Base-by-base conservation (phyloP, 2,888 invertebrate species). In the Trimorus sp. region DNA sequence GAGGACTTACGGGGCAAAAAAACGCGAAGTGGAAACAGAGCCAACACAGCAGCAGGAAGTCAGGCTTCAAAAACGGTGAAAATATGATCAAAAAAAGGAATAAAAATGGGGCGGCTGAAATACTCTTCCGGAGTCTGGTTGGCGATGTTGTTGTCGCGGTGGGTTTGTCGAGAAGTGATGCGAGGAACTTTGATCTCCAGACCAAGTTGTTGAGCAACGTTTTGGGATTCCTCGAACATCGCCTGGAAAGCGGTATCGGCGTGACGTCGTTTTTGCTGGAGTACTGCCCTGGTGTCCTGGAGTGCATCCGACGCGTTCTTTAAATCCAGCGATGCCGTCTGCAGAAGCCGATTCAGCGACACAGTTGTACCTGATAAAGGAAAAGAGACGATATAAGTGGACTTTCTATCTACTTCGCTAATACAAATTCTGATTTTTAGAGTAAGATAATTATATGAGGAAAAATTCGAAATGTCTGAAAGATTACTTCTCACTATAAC, bases 221-320 rank as follows among this genome's bases (percentile, higher is more conserved):
- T 83, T 83, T 82, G 66, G 36, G 84, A 86, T 84, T 86, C 83
- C 26, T 76, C 69, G 82, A 87, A 87, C 36, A 88, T 77, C 62
- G 84, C 78, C 56, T 76, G 38, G 66, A 86, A 88, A 16, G 84
- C 79, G 66, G 63, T 49, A 59, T 86, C 84, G 56, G 74, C 85
- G 36, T 87, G 82, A 59, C 79, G 62, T 79, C 86, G 76, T 76
- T 86, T 87, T 48, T 84, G 15, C 80, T 83, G 70, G 69, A 87
- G 80, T 58, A 86, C 84, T 51, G 40, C 48, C 42, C 86, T 36
- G 40, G 84, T 85, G 75, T 87, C 86, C 45, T 83, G 83, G 36
- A 87, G 70, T 63, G 84, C 85, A 79, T 86, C 85, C n/a, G 83
- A 77, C 62, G 87, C 86, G 69, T 58, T 86, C 76, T 87, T 87